Evolutionary conservation across 1,140 invertebrate genomes (phyloP), one percentile per base, ranked within the genome.

Genomic region (Habropoda laboriosa): DNA sequence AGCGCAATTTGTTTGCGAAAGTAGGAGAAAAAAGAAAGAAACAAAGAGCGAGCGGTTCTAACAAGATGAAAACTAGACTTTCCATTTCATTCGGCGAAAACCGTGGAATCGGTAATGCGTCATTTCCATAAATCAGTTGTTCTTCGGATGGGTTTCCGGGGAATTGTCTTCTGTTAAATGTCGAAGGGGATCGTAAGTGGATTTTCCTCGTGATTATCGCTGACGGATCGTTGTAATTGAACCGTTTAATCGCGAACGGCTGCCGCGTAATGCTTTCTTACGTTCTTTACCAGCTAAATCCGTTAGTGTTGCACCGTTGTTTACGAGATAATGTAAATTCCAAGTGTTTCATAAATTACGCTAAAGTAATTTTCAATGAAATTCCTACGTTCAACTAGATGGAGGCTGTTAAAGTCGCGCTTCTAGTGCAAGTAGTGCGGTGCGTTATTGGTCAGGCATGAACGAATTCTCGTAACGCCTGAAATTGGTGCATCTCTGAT

Each of bases 401-500:
- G 10, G 2, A 1, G 8, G 4, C 0, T 3, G 16, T 24, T 7
- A 38, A 67, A 67, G 47, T 27, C 18, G 32, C 3, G 16, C 24
- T 30, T 51, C 16, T 2, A 10, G 53, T 21, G 51, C 27, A 40
- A 74, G 72, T 74, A 53, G 58, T 63, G 42, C 10, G 35, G 53
- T 0, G 0, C 58, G 13, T 0, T 6, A 40, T 49, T 53, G 32
- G 45, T 74, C 72, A 73, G 71, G 38, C 71, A 6, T 8, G 45
- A 18, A 7, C 10, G 24, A 21, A 2, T 57, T 58, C 51, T 8
- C 24, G 38, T n/a, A 47, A 21, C 18, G 6, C 6, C 2, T 21
- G 55, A 16, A 21, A 21, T n/a, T n/a, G n/a, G n/a, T n/a, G n/a
- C n/a, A n/a, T n/a, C n/a, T n/a, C n/a, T n/a, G n/a, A n/a, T n/a